Percentiles rank a stretch among this genome's conserved stretches.
These are phyloP conservation scores for Dasysyrphus tricinctus DNA, from an alignment of 2,888 invertebrate species.

Conservation along the genomic window DNA sequence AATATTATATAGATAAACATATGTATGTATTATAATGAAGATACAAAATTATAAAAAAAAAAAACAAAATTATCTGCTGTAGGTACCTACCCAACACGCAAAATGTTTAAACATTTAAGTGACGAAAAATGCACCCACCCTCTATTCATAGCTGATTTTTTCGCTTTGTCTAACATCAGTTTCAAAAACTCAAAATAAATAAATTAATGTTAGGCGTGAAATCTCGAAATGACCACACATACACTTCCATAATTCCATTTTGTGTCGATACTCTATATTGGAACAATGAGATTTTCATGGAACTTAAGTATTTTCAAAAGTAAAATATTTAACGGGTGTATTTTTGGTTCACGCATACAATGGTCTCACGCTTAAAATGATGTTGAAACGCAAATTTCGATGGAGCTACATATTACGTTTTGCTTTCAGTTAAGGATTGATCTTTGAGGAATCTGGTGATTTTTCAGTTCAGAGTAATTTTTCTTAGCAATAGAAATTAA, in stretches of 20 bases:
- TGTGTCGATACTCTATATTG: slow-evolving; percentile 37
- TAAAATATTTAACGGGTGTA: slow-evolving; percentile 56
- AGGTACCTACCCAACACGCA: background rate
- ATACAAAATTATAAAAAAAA: background rate
- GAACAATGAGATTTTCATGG: slow-evolving; percentile 64
- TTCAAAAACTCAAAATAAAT: slow-evolving; percentile 28
- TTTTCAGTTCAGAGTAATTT: slow-evolving; percentile 24
- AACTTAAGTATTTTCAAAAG: slow-evolving; percentile 63
- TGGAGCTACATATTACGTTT: slow-evolving; percentile 53
- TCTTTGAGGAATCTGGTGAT: slow-evolving; percentile 65
- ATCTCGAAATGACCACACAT: slow-evolving; percentile 11
- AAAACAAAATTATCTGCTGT: background rate
- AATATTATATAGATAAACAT: too few species aligned
- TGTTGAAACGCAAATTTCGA: slow-evolving; percentile 53
- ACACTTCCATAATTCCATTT: slow-evolving; percentile 53
- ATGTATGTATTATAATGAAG: too few species aligned
- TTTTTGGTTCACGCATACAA: slow-evolving; percentile 74
- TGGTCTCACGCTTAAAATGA: slow-evolving; percentile 31
- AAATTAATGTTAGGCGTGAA: slow-evolving; percentile 23
- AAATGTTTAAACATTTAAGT: slow-evolving; percentile 4
- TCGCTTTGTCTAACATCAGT: background rate
- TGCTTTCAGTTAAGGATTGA: slow-evolving; percentile 69
- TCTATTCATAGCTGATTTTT: background rate
- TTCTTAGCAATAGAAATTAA: slow-evolving; percentile 1
- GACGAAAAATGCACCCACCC: slow-evolving; percentile 18